A percentile compares a stretch with the other conserved stretches of the same genome.
Conservation (phyloP, 2,113 vertebrate species). For the Tetraodon nigroviridis region DNA sequence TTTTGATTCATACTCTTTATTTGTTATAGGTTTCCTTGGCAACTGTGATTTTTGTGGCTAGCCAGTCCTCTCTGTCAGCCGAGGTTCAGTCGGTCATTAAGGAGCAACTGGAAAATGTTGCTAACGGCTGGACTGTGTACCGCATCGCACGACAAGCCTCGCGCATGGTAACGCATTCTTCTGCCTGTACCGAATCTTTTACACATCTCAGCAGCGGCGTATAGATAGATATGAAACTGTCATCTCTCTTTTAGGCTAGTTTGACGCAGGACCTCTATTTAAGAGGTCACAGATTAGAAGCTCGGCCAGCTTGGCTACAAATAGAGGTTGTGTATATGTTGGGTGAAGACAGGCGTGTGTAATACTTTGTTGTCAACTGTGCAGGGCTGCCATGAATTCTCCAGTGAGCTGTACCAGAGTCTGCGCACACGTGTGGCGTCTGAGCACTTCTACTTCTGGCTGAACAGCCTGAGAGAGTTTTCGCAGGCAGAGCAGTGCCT, state of each 20-base stretch:
- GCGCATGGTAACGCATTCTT: conserved; percentile 79
- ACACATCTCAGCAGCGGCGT: too few relatives aligned
- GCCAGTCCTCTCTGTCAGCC: conserved; percentile 87
- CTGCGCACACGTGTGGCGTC: conserved; percentile 94
- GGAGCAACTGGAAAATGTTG: conserved; percentile 89
- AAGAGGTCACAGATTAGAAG: too few relatives aligned
- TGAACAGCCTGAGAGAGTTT: conserved; percentile 96
- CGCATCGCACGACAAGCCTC: conserved; percentile 96
- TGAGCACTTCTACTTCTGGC: conserved; percentile 98
- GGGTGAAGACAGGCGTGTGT: not conserved
- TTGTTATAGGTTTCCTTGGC: conserved; percentile 87
- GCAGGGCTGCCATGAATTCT: conserved; percentile 95
- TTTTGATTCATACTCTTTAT: conserved; percentile 1
- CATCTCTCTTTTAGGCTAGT: too few relatives aligned
- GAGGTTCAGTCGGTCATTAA: conserved; percentile 92
- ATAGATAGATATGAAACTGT: too few relatives aligned
- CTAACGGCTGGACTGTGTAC: conserved; percentile 97
- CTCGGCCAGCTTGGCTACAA: too few relatives aligned
- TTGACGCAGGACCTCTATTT: too few relatives aligned
- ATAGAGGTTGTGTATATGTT: not conserved
- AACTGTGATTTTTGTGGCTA: conserved; percentile 96
- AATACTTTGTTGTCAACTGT: not conserved
- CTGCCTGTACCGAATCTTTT: not conserved
- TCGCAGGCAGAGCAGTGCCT: conserved; percentile 92
- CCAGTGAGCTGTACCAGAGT: conserved; percentile 91